phyloP scores from a whole-genome alignment of 2,888 invertebrate genomes.

The Poecilus cupreus region DNA sequence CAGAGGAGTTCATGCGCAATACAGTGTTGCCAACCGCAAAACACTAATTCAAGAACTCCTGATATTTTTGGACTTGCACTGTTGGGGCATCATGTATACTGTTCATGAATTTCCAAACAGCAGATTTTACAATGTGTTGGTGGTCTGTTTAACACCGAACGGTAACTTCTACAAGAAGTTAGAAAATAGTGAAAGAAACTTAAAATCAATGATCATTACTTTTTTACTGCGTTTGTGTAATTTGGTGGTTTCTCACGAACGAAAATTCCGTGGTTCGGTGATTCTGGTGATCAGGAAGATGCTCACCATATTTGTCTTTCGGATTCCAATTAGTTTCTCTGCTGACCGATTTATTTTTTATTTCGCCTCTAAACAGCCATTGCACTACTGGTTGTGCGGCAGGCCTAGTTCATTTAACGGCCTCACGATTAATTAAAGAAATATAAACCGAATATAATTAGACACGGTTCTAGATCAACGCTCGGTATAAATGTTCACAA shows the following conservation, averaged over 20 bases:
- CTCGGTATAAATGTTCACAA: constrained; percentile 9
- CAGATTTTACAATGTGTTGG: too few relatives aligned
- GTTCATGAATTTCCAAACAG: too few relatives aligned
- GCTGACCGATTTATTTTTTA: constrained; percentile 37
- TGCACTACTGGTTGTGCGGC: constrained; percentile 20
- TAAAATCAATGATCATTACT: neutral
- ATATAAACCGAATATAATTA: constrained; percentile 45
- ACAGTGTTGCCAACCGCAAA: too few relatives aligned
- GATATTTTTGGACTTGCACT: too few relatives aligned
- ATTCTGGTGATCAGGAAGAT: neutral
- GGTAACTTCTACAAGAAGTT: neutral
- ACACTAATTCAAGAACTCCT: too few relatives aligned
- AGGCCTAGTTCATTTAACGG: constrained; percentile 15
- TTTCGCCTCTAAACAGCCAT: constrained; percentile 15
- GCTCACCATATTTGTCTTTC: constrained; percentile 18
- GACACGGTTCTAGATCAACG: constrained; percentile 37
- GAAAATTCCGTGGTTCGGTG: neutral
- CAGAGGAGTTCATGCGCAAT: too few relatives aligned
- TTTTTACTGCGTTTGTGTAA: constrained; percentile 27
- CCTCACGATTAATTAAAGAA: constrained; percentile 43
- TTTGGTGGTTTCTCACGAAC: constrained; percentile 3
- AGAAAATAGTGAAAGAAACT: neutral
- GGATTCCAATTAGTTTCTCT: constrained; percentile 25
- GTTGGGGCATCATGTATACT: too few relatives aligned
- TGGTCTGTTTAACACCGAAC: too few relatives aligned